phyloP scores from a whole-genome alignment of 2,888 invertebrate genomes.

The Apamea crenata region DNA sequence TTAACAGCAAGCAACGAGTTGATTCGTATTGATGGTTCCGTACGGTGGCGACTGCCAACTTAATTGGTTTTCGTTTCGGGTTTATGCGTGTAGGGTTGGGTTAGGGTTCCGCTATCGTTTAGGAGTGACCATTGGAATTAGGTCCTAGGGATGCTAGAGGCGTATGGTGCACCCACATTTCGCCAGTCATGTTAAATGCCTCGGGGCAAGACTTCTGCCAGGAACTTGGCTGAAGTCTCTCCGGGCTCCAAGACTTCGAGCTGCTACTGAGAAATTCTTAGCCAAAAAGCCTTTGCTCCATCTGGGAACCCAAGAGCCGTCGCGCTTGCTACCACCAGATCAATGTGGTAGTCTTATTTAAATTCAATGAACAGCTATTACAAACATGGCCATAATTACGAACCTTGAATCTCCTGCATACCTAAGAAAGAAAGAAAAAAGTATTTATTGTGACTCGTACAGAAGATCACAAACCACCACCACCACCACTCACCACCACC shows the following conservation, averaged over 20 bases:
- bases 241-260: too few relatives aligned
- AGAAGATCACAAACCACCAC: too few relatives aligned
- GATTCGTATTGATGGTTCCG: constrained; percentile 78
- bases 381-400: too few relatives aligned
- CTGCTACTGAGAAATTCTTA: too few relatives aligned
- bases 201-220: too few relatives aligned
- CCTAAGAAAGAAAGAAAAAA: not conserved
- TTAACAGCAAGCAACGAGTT: constrained; percentile 77
- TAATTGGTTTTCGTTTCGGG: constrained; percentile 80
- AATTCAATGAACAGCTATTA: not conserved
- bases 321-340: not conserved
- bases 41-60: constrained; percentile 76
- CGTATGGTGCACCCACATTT: too few relatives aligned
- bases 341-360: not conserved
- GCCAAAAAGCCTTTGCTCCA: not conserved
- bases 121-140: constrained; percentile 1
- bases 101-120: constrained; percentile 54
- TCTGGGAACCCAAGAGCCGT: not conserved
- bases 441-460: not conserved
- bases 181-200: too few relatives aligned
- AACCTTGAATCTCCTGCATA: not conserved
- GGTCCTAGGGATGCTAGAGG: not conserved
- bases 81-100: constrained; percentile 67
- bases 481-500: too few relatives aligned
- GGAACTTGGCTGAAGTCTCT: too few relatives aligned